Base-by-base conservation (phyloP, 2,888 invertebrate species). In the Branchellion lobata region DNA sequence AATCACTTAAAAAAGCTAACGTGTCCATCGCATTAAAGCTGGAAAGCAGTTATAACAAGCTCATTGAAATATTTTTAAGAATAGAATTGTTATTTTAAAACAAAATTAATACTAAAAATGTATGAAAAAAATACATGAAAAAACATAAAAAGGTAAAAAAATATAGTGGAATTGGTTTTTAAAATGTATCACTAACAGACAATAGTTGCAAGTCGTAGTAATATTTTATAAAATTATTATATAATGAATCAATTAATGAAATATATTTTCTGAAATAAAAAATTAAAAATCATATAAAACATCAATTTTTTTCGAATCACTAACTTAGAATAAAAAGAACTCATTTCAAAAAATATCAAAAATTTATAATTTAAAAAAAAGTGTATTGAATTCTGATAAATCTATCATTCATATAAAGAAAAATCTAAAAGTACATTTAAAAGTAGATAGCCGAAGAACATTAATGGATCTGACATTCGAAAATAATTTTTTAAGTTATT, bases 1-100 rank as follows among this genome's bases (percentile, higher is more conserved):
- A 57, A 57, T 57, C 61, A 57, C 61, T 57, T 24, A 57, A 57
- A 57, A 57, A 57, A 57, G 5, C 61, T 57, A 57, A 57, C 61
- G 61, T 57, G 61, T 57, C 61, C 61, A 57, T 57, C 61, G 5
- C 24, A 5, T 24, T 57, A 3, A n/a, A 57, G 24, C n/a, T 57
- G 21, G n/a, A 57, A 57, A 57, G 24, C 5, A 57, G 5, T 18
- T 18, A 24, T 18, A 57, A 57, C 5, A 57, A 8, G n/a, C n/a
- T n/a, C n/a, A 40, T 5, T 40, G 5, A 40, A 40, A 40, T 40
- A 8, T 40, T 40, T 40, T 14, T 14, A 40, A 14, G 14, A 40
- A 40, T 8, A 40, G 5, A 40, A 40, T 8, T 40, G 40, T 40
- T 40, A 40, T 40, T 8, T 40, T 14, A 40, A 8, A 14, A 40